phyloP scores from a whole-genome alignment of 2,113 vertebrate species.

The Ivindomyrus marchei region DNA sequence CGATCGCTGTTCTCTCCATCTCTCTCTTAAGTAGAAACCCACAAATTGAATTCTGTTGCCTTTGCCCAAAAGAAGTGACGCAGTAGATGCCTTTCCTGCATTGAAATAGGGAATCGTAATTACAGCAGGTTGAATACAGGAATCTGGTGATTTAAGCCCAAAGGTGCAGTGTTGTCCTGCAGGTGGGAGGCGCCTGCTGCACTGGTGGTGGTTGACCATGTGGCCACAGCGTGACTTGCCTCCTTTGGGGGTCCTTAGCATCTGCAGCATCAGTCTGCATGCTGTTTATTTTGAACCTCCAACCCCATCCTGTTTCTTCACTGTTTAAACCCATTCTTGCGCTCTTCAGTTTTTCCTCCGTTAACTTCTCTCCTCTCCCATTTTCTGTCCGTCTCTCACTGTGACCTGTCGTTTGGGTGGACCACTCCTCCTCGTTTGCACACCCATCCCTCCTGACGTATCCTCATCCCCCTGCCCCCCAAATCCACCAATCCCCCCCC shows the following conservation, averaged over 20 bases:
- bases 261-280: background rate
- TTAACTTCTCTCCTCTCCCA: conserved; percentile 5
- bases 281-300: background rate
- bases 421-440: background rate
- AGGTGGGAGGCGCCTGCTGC: background rate
- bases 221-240: background rate
- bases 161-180: background rate
- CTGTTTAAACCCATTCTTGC: background rate
- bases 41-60: background rate
- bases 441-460: conserved; percentile 33
- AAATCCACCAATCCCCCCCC: background rate
- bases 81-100: background rate
- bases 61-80: background rate
- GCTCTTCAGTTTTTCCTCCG: conserved; percentile 22
- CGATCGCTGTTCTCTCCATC: background rate
- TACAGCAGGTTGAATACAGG: background rate
- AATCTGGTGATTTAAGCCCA: background rate
- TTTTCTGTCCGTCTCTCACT: conserved; percentile 14
- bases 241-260: background rate
- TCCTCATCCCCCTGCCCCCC: conserved; percentile 6
- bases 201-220: background rate
- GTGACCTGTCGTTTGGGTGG: conserved; percentile 1
- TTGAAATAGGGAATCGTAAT: background rate
- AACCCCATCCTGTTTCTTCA: background rate
- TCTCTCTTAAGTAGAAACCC: background rate